These are phyloP conservation scores for Brachynemurus nebulosus DNA, from an alignment of 2,888 invertebrate species.

Conservation along the genomic window DNA sequence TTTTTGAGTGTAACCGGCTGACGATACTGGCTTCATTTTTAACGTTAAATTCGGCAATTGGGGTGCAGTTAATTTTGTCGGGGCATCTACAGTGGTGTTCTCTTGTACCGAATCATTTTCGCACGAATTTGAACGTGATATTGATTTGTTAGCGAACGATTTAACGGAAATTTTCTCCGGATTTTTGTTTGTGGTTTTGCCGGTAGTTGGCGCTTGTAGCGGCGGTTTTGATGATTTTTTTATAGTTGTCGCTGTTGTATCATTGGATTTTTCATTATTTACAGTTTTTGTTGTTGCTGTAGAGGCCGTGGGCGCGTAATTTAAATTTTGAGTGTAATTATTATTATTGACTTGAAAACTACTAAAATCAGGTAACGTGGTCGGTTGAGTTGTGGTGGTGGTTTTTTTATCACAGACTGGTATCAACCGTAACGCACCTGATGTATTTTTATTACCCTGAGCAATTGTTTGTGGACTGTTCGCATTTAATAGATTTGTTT, in stretches of 20 bases:
- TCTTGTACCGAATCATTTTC: background rate
- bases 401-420: slow-evolving; percentile 10
- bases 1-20: background rate
- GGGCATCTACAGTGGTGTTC: background rate
- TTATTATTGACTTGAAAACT: slow-evolving; percentile 26
- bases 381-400: slow-evolving; percentile 10
- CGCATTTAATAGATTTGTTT: background rate
- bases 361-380: slow-evolving; percentile 33
- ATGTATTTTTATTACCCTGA: slow-evolving; percentile 4
- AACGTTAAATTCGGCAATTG: background rate
- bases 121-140: slow-evolving; percentile 8
- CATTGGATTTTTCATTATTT: slow-evolving; percentile 3
- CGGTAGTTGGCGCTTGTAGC: background rate
- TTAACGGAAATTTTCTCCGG: slow-evolving; percentile 8
- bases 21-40: background rate
- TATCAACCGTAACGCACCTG: background rate
- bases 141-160: slow-evolving; percentile 8
- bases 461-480: slow-evolving; percentile 3
- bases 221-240: background rate
- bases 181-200: background rate
- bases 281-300: background rate
- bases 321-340: background rate
- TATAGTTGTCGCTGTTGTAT: background rate
- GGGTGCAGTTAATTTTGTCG: background rate
- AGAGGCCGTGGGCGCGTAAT: background rate